Conservation (phyloP, 2,888 invertebrate species). For the Drosophila setosimentum region DNA sequence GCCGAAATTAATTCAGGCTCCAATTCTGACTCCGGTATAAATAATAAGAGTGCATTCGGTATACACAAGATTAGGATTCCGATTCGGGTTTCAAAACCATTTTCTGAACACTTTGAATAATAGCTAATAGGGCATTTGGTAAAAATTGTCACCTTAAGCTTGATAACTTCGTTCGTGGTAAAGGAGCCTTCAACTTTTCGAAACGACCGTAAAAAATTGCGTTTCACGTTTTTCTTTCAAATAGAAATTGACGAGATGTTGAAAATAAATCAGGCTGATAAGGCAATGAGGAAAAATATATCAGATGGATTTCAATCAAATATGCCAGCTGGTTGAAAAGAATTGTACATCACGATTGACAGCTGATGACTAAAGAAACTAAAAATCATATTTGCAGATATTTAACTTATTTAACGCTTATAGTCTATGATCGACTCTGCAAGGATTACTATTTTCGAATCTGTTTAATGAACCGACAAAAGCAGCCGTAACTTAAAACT, state of each 20-base stretch:
- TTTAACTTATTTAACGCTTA: neutral
- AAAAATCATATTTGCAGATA: neutral
- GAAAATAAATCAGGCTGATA: neutral
- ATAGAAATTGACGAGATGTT: neutral
- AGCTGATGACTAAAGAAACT: neutral
- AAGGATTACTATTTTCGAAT: neutral
- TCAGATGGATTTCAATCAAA: neutral
- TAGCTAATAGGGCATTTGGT: neutral
- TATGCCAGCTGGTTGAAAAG: neutral
- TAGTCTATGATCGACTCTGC: neutral
- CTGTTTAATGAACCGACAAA: neutral
- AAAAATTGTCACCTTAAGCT: neutral
- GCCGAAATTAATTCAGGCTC: neutral
- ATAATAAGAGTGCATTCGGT: neutral
- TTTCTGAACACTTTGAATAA: neutral
- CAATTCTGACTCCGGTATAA: neutral
- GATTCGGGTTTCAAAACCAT: neutral
- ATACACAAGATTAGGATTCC: neutral
- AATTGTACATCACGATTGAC: conserved; percentile 1
- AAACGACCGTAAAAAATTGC: neutral
- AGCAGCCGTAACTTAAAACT: neutral
- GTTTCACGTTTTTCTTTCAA: neutral
- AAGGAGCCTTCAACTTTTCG: neutral
- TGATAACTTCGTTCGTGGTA: neutral
- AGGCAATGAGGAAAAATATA: neutral